Conservation (phyloP, 2,797 vertebrate species). For the Dryobates pubescens region DNA sequence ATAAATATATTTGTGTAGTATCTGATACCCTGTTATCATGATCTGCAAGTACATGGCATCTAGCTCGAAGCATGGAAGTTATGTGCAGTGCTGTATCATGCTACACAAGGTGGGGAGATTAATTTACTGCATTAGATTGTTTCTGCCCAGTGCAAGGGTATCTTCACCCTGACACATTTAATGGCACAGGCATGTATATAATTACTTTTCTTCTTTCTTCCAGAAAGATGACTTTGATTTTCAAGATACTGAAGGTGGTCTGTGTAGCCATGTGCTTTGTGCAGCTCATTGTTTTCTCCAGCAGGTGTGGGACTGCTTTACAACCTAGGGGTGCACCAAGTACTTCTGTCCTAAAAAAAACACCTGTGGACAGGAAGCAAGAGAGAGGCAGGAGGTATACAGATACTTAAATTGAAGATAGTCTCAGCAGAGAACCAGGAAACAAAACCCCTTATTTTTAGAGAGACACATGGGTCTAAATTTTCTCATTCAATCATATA, state of each 20-base stretch:
- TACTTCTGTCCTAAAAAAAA: not conserved
- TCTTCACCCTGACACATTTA: not conserved
- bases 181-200: not conserved
- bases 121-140: not conserved
- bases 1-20: not conserved
- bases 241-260: not conserved
- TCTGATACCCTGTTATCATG: not conserved
- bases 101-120: not conserved
- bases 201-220: not conserved
- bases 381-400: not conserved
- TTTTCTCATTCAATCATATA: not conserved
- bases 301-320: not conserved
- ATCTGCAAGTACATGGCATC: not conserved
- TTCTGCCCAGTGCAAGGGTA: not conserved
- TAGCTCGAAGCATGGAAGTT: not conserved
- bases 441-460: not conserved
- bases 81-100: not conserved
- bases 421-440: rapidly evolving
- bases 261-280: not conserved
- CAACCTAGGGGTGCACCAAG: not conserved
- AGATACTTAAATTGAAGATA: not conserved
- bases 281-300: not conserved
- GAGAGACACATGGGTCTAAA: not conserved
- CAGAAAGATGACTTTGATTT: not conserved
- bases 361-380: not conserved